phyloP scores from a whole-genome alignment of 2,797 vertebrate genomes.

The Hydrolagus colliei region DNA sequence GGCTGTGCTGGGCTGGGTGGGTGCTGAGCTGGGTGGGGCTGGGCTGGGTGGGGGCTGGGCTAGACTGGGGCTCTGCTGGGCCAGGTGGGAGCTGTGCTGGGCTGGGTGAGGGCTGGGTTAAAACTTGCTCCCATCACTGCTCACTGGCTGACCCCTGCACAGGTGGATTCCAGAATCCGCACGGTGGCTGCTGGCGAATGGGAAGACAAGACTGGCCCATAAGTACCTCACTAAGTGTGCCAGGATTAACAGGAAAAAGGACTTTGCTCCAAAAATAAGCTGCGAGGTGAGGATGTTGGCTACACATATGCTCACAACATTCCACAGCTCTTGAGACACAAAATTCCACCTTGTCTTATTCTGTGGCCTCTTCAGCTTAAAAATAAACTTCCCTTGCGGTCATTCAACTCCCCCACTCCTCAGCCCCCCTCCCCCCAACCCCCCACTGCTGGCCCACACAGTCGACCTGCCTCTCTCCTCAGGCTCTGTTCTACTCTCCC shows the following conservation, averaged over 20 bases:
- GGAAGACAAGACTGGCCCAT: slow-evolving; percentile 58
- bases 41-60: no score
- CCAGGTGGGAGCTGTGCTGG: neutral
- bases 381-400: no score
- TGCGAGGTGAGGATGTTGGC: slow-evolving; percentile 51
- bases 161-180: slow-evolving; percentile 85
- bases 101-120: neutral
- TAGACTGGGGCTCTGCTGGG: neutral
- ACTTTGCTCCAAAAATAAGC: slow-evolving; percentile 44
- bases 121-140: neutral
- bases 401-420: no score
- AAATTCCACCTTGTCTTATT: no score
- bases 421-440: no score
- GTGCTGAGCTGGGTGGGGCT: neutral
- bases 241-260: slow-evolving; percentile 53
- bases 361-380: no score
- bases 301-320: no score
- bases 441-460: no score
- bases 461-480: no score
- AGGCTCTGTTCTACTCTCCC: no score
- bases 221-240: slow-evolving; percentile 63
- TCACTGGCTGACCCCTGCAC: slow-evolving; percentile 17
- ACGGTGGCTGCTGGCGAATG: slow-evolving; percentile 71
- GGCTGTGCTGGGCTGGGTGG: neutral
- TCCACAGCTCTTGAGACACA: no score